Evolutionary conservation across 2,113 vertebrate species (phyloP).

Genomic region (Petrocephalus zakoni): DNA sequence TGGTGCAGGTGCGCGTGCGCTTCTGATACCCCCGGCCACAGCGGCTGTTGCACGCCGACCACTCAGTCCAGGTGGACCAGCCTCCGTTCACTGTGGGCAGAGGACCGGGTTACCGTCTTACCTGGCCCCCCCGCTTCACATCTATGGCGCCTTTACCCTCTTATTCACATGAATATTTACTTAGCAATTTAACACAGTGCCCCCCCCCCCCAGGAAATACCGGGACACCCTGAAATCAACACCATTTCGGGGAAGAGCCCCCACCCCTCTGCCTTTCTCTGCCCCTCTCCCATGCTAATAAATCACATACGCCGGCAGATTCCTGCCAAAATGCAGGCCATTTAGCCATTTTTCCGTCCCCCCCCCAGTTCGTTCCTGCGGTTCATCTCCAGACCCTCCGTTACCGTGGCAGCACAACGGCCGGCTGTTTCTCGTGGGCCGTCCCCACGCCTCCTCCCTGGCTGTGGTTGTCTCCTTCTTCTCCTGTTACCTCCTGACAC

Average conservation of each 20-base stretch:
- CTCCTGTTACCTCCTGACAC: slow-evolving; percentile 9
- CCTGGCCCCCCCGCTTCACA: background rate
- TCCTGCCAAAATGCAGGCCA: background rate
- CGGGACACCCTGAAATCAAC: background rate
- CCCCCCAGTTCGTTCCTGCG: background rate
- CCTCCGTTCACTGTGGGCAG: slow-evolving; percentile 77
- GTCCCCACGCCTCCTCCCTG: background rate
- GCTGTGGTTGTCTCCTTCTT: background rate
- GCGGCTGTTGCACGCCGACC: slow-evolving; percentile 85
- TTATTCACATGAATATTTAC: background rate
- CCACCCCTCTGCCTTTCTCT: background rate
- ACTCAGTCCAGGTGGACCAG: slow-evolving; percentile 95
- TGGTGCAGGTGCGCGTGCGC: slow-evolving; percentile 87
- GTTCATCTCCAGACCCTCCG: background rate
- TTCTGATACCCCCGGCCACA: slow-evolving; percentile 90
- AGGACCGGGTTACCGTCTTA: background rate
- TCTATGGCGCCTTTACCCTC: background rate
- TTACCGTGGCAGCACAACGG: background rate
- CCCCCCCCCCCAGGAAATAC: background rate
- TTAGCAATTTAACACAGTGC: background rate
- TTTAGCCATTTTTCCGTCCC: background rate
- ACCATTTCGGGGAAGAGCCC: background rate
- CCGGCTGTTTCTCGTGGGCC: background rate
- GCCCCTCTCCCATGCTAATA: background rate
- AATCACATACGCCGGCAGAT: background rate